Evolutionary conservation across 2,113 vertebrate species (phyloP).

Genomic region (Hepsetus odoe): DNA sequence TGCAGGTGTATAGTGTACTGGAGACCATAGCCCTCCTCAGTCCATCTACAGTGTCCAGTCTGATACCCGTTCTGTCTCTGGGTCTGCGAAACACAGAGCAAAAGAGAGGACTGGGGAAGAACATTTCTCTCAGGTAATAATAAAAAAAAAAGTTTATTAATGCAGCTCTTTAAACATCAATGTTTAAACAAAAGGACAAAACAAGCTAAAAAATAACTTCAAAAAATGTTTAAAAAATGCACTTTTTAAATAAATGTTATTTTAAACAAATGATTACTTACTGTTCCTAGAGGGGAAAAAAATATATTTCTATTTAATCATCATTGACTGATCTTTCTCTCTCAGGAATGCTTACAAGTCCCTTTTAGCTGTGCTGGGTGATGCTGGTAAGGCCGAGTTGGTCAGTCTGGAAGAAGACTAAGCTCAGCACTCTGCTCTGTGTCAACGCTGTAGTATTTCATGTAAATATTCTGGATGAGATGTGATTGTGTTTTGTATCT

Average conservation of each 20-base stretch:
- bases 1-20: conserved; percentile 84
- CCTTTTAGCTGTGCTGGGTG: conserved; percentile 84
- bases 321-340: conserved; percentile 65
- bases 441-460: not conserved
- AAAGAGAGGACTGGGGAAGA: conserved; percentile 91
- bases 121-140: conserved; percentile 82
- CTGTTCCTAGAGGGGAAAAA: too few relatives aligned
- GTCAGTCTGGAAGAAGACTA: conserved; percentile 82
- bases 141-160: too few relatives aligned
- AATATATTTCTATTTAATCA: too few relatives aligned
- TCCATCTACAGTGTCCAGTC: conserved; percentile 73
- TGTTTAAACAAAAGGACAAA: too few relatives aligned
- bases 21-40: conserved; percentile 83
- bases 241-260: too few relatives aligned
- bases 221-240: too few relatives aligned
- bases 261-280: too few relatives aligned
- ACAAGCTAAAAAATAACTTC: too few relatives aligned
- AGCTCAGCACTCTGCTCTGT: not conserved
- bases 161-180: too few relatives aligned
- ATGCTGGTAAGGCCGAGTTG: conserved; percentile 87
- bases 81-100: conserved; percentile 84
- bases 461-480: conserved; percentile 56
- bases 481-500: conserved; percentile 23
- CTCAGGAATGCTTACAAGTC: conserved; percentile 86
- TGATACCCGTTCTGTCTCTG: conserved; percentile 85